These are phyloP conservation scores for Merluccius polli DNA, from an alignment of 2,797 vertebrate genomes.

Conservation along the genomic window DNA sequence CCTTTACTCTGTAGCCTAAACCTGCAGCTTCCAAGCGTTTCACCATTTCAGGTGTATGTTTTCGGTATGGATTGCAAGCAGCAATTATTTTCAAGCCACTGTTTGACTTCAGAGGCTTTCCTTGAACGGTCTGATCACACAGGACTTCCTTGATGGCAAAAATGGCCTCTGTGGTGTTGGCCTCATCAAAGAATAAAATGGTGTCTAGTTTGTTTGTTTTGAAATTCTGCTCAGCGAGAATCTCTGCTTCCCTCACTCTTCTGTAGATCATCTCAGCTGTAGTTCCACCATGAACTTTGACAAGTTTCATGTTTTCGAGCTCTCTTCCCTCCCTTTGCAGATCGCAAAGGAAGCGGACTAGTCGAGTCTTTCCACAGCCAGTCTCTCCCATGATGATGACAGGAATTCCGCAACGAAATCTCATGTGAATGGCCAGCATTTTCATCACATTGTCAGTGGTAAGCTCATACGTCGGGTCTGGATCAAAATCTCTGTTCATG, in stretches of 20 bases:
- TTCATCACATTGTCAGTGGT: constrained; percentile 81
- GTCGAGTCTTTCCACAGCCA: constrained; percentile 77
- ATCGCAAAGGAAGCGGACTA: constrained; percentile 75
- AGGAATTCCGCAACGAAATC: constrained; percentile 77
- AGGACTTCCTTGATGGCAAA: constrained; percentile 78
- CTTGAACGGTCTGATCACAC: constrained; percentile 70
- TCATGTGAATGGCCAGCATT: constrained; percentile 80
- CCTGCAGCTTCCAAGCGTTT: constrained; percentile 74
- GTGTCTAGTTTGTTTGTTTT: constrained; percentile 64
- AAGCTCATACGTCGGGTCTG: constrained; percentile 76
- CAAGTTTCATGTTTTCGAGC: constrained; percentile 72
- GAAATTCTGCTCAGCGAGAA: constrained; percentile 60
- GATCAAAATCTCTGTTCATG: constrained; percentile 56
- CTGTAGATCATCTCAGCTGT: constrained; percentile 71
- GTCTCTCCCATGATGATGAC: constrained; percentile 82
- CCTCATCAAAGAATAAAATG: constrained; percentile 80
- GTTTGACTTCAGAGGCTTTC: constrained; percentile 53
- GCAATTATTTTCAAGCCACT: constrained; percentile 76
- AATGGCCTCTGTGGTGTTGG: constrained; percentile 79
- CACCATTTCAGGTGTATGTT: constrained; percentile 71
- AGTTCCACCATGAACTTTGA: constrained; percentile 79
- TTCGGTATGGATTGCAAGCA: constrained; percentile 81
- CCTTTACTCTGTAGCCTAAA: constrained; percentile 76
- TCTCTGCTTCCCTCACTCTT: constrained; percentile 71
- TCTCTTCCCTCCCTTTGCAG: constrained; percentile 64